Percentiles rank a stretch among this genome's conserved stretches.
phyloP scores from a whole-genome alignment of 2,113 vertebrate species.

The Daphoenositta chrysoptera region DNA sequence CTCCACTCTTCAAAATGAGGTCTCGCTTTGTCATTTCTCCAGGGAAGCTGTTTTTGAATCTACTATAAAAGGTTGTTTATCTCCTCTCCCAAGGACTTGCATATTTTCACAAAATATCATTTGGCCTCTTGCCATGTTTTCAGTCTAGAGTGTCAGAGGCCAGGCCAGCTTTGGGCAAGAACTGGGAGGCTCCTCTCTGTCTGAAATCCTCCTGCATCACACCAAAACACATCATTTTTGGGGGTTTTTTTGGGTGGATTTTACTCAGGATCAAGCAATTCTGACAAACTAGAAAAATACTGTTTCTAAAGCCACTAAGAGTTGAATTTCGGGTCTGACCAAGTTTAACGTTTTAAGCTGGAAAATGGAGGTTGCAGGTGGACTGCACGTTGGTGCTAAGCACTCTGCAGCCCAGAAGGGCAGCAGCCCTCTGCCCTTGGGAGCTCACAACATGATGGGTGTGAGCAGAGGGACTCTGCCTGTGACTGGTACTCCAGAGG shows the following conservation, averaged over 20 bases:
- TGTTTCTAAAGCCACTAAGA: background rate
- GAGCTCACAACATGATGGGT: background rate
- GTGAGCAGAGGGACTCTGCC: background rate
- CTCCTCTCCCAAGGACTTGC: background rate
- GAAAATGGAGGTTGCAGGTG: background rate
- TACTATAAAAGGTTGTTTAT: background rate
- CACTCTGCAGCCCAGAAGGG: background rate
- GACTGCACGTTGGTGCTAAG: rapidly evolving
- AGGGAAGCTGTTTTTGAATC: background rate
- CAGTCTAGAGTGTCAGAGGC: background rate
- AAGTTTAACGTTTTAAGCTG: background rate
- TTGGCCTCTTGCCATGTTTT: background rate
- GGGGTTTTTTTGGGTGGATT: background rate
- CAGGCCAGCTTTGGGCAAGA: background rate
- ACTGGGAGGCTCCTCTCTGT: background rate
- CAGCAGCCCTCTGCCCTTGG: background rate
- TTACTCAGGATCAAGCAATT: background rate
- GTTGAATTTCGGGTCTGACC: background rate
- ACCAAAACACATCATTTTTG: background rate
- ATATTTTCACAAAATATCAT: background rate
- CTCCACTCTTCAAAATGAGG: background rate
- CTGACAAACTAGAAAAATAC: background rate
- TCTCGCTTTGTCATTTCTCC: background rate
- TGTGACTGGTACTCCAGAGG: background rate
- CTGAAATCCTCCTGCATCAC: background rate